phyloP scores from a whole-genome alignment of 2,797 vertebrate genomes.

The Eulemur rubriventer region DNA sequence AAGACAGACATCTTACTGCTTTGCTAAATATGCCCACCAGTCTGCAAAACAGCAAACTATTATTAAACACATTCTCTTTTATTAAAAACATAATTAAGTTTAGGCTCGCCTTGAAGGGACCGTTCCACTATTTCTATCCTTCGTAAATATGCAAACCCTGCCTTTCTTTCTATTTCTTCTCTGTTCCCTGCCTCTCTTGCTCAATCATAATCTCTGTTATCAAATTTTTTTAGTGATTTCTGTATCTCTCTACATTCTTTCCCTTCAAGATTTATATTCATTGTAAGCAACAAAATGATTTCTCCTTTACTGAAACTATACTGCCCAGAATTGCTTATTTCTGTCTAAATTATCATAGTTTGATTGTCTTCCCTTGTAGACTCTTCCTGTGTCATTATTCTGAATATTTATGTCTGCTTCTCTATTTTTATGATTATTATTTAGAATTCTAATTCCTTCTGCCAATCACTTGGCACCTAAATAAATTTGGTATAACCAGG shows the following conservation, averaged over 20 bases:
- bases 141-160: background rate
- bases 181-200: background rate
- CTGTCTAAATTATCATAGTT: background rate
- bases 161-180: background rate
- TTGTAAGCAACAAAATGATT: background rate
- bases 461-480: background rate
- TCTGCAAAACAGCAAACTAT: constrained; percentile 6
- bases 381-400: background rate
- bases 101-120: constrained; percentile 6
- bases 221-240: background rate
- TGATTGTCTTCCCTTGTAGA: background rate
- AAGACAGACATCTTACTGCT: background rate
- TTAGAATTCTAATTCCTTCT: background rate
- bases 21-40: constrained; percentile 22
- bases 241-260: background rate
- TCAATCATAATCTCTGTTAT: background rate
- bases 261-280: background rate
- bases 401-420: background rate
- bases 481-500: background rate
- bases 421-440: background rate
- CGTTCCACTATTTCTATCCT: background rate
- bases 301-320: background rate
- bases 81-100: background rate
- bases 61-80: constrained; percentile 20
- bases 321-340: background rate